phyloP scores from a whole-genome alignment of 2,113 vertebrate genomes.

The Aphyosemion australe region DNA sequence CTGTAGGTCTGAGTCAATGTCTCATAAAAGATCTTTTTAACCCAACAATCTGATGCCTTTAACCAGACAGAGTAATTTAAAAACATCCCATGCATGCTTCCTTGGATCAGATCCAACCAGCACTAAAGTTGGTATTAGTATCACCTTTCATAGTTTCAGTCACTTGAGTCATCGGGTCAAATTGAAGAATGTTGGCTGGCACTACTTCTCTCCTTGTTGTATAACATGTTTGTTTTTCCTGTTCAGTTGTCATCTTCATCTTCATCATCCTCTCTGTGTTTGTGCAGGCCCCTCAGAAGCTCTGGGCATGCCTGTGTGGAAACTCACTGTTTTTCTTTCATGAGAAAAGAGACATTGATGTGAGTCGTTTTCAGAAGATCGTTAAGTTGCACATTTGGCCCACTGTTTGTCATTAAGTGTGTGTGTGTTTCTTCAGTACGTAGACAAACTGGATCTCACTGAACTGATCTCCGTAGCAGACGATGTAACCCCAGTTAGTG shows the following conservation, averaged over 20 bases:
- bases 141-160: not conserved
- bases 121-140: not conserved
- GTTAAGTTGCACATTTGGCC: not conserved
- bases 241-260: not conserved
- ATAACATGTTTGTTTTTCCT: not conserved
- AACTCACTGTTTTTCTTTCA: conserved; percentile 81
- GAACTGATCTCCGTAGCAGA: conserved; percentile 73
- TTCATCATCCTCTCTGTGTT: not conserved
- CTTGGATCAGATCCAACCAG: not conserved
- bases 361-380: conserved; percentile 48
- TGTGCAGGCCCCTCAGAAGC: conserved; percentile 77
- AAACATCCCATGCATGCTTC: too few species aligned
- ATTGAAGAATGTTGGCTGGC: not conserved
- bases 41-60: too few species aligned
- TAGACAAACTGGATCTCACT: conserved; percentile 81
- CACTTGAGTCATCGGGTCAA: conserved; percentile 8
- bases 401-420: not conserved
- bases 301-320: conserved; percentile 85
- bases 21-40: conserved; percentile 13
- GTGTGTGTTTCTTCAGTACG: conserved; percentile 70
- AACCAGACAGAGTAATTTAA: too few species aligned
- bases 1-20: too few species aligned
- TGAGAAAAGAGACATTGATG: conserved; percentile 72
- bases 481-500: conserved; percentile 60
- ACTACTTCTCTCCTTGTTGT: not conserved